phyloP scores from a whole-genome alignment of 2,113 vertebrate genomes.

The Astatotilapia flaviijosephi region DNA sequence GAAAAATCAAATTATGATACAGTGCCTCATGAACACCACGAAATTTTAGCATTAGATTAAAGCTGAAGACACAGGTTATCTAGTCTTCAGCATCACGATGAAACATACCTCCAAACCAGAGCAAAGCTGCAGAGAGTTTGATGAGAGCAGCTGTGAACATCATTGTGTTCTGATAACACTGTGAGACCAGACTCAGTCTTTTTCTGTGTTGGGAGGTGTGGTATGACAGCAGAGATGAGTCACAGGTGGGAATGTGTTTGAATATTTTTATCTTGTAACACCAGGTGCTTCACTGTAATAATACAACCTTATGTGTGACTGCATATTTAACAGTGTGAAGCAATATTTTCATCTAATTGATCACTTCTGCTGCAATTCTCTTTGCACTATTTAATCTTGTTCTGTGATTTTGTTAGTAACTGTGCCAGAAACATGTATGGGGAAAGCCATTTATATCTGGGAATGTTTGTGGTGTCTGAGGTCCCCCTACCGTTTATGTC shows the following conservation, averaged over 20 bases:
- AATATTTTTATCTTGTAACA: not conserved
- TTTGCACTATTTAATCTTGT: not conserved
- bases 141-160: not conserved
- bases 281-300: not conserved
- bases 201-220: not conserved
- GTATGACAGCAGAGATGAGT: not conserved
- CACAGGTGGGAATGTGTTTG: not conserved
- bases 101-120: not conserved
- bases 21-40: rapidly evolving
- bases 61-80: not conserved
- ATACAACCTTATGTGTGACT: not conserved
- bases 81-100: rapidly evolving
- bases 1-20: not conserved
- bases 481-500: not conserved
- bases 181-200: rapidly evolving
- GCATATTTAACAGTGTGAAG: rapidly evolving
- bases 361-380: not conserved
- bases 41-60: not conserved
- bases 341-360: not conserved
- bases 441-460: not conserved
- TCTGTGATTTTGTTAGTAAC: not conserved
- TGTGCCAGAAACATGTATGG: rapidly evolving
- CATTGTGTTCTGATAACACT: not conserved
- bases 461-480: rapidly evolving
- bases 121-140: not conserved